A percentile compares a stretch with the other conserved stretches of the same genome.
These are phyloP conservation scores for Styela clava DNA, from an alignment of 23 tunicate genomes.

Conservation along the genomic window DNA sequence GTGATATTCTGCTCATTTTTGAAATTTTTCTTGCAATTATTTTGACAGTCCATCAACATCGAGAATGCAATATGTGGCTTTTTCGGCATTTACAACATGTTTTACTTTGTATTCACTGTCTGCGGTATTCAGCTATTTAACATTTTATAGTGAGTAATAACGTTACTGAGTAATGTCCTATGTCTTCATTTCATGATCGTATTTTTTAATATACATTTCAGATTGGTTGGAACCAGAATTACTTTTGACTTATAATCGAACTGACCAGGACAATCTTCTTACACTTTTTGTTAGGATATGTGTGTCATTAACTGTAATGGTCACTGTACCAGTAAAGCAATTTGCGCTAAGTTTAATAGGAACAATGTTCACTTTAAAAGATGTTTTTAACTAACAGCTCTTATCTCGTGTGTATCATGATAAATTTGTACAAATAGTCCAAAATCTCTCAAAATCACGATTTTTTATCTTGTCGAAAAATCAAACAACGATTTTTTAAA, in stretches of 20 bases:
- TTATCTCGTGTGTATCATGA: no score
- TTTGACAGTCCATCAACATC: background rate
- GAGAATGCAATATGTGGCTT: background rate
- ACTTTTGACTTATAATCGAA: background rate
- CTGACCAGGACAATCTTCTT: background rate
- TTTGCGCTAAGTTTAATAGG: background rate
- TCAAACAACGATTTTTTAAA: no score
- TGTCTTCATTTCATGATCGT: no score
- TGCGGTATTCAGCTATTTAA: background rate
- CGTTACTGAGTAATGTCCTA: no score
- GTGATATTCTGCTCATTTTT: no score
- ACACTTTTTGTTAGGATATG: background rate
- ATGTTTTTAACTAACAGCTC: no score
- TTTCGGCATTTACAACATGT: background rate
- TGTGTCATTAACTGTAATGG: background rate
- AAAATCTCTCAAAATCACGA: no score
- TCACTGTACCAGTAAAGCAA: background rate
- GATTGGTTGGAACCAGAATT: background rate
- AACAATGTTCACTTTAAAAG: no score
- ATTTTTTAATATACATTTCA: no score
- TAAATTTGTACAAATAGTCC: no score
- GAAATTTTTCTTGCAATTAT: no score
- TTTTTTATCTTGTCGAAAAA: no score
- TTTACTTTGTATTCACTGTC: background rate
- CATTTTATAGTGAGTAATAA: background rate